These are phyloP conservation scores for Ophion costatus DNA, from an alignment of 2,888 invertebrate species.

Conservation along the genomic window DNA sequence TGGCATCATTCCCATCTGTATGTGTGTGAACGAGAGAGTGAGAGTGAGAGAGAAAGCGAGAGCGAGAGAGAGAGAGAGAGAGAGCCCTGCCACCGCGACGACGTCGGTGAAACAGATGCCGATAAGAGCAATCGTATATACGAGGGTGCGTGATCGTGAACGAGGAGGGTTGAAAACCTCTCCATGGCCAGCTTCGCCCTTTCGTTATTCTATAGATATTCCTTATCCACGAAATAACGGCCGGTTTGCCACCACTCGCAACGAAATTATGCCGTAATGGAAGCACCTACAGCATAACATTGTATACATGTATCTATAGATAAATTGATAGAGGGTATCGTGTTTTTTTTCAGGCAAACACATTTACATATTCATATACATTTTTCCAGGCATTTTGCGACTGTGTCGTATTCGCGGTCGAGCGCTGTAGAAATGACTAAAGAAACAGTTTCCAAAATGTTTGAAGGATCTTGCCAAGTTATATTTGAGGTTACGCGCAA, in stretches of 20 bases:
- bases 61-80: background rate
- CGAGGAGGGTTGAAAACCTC: constrained; percentile 21
- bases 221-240: constrained; percentile 44
- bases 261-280: constrained; percentile 63
- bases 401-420: background rate
- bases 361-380: background rate
- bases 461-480: background rate
- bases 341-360: background rate
- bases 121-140: constrained; percentile 74
- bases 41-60: background rate
- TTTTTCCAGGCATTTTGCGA: background rate
- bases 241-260: constrained; percentile 43
- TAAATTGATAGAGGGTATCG: background rate
- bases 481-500: background rate
- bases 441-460: background rate
- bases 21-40: no score
- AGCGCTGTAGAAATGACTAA: background rate
- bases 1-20: background rate
- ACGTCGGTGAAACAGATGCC: constrained; percentile 66
- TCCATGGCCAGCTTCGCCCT: constrained; percentile 12
- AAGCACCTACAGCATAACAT: constrained; percentile 40
- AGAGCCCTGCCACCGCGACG: constrained; percentile 16
- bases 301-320: background rate
- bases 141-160: constrained; percentile 68
- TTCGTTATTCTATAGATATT: constrained; percentile 17